Conservation (phyloP, 2,888 invertebrate genomes). For the Crematogaster levior region DNA sequence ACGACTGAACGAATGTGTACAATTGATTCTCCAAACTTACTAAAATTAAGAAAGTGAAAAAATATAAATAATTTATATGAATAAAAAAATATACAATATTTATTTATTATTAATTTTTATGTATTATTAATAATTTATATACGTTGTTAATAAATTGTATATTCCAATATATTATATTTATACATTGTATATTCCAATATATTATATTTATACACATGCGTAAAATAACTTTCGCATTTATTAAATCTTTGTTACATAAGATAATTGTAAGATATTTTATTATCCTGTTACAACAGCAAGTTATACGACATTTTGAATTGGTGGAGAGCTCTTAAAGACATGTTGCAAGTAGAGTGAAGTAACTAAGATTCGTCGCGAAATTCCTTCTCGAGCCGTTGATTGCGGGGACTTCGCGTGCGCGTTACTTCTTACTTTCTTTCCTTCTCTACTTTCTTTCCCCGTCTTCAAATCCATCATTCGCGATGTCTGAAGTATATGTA, state of each 20-base stretch:
- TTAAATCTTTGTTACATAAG: not conserved
- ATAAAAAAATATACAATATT: not conserved
- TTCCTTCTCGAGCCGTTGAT: constrained; percentile 50
- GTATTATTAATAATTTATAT: not conserved
- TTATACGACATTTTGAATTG: not conserved
- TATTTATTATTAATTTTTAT: not conserved
- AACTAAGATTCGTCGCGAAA: not conserved
- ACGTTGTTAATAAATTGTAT: not conserved
- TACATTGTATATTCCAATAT: not conserved
- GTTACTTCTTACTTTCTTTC: not conserved
- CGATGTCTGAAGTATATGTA: constrained; percentile 49
- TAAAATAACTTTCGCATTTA: not conserved
- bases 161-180: no score
- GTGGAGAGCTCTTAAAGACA: not conserved
- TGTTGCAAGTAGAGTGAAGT: not conserved
- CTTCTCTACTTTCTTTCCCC: not conserved
- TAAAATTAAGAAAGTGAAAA: not conserved
- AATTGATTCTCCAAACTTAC: not conserved
- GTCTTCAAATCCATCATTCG: constrained; percentile 25
- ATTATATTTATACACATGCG: not conserved
- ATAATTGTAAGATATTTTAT: not conserved
- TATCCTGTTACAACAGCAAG: not conserved
- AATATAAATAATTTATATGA: not conserved
- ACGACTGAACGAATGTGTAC: not conserved
- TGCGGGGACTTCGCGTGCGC: constrained; percentile 30